Evolutionary conservation across 2,888 invertebrate species (phyloP).

Genomic region (Cephonodes hylas): DNA sequence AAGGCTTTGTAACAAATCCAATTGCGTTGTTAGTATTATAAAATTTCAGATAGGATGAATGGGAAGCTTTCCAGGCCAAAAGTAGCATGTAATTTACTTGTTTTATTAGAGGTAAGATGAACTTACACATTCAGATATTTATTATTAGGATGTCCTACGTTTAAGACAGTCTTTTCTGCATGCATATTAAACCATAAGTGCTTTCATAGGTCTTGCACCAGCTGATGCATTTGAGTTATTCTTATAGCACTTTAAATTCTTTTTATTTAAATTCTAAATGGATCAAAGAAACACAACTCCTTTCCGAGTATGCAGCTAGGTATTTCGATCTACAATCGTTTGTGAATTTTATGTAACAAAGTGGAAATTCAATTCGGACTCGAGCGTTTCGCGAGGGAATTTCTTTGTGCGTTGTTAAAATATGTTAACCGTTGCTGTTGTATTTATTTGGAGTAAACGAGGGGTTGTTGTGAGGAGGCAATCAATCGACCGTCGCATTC

Average conservation of each 20-base stretch:
- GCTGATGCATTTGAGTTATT: too few species aligned
- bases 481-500: neutral
- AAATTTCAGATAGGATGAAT: too few species aligned
- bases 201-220: too few species aligned
- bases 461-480: neutral
- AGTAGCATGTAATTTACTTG: too few species aligned
- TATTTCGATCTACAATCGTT: neutral
- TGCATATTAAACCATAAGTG: too few species aligned
- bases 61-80: neutral
- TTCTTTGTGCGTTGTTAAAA: neutral
- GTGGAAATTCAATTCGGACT: neutral
- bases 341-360: neutral
- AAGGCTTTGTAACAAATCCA: too few species aligned
- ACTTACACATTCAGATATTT: too few species aligned
- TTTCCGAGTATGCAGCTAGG: neutral
- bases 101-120: too few species aligned
- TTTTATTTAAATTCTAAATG: neutral
- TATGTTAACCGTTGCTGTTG: neutral
- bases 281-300: neutral
- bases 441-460: neutral
- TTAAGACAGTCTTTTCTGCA: too few species aligned
- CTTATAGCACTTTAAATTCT: too few species aligned
- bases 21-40: too few species aligned
- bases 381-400: neutral
- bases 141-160: too few species aligned